phyloP scores from a whole-genome alignment of 2,888 invertebrate species.

The Chaitophorus viminalis region DNA sequence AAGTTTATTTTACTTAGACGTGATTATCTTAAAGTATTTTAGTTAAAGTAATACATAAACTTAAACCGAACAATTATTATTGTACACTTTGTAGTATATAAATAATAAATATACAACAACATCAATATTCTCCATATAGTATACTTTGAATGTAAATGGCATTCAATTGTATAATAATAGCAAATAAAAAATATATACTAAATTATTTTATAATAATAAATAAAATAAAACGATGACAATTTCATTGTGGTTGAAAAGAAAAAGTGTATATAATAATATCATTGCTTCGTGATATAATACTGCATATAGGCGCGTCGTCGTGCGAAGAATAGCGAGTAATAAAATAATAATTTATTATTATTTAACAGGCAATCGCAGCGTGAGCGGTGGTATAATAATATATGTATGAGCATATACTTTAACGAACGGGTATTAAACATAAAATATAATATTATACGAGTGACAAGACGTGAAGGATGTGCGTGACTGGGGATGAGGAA shows the following conservation, averaged over 20 bases:
- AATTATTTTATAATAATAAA: not conserved
- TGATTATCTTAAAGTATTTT: slow-evolving; percentile 20
- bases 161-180: not conserved
- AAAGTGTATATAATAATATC: not conserved
- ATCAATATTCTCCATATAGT: not conserved
- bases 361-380: no score
- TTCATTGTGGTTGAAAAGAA: not conserved
- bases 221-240: not conserved
- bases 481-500: no score
- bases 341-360: no score
- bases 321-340: no score
- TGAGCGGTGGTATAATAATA: no score
- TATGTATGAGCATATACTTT: no score
- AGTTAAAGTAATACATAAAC: not conserved
- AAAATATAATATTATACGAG: no score
- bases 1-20: slow-evolving; percentile 27
- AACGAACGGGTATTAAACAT: no score
- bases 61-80: not conserved
- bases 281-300: not conserved
- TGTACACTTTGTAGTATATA: not conserved
- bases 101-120: not conserved
- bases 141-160: not conserved
- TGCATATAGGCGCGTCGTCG: no score
- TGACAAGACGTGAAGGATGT: no score
- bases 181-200: not conserved